Base-by-base conservation (phyloP, 2,888 invertebrate species). In the Lymantria monacha region DNA sequence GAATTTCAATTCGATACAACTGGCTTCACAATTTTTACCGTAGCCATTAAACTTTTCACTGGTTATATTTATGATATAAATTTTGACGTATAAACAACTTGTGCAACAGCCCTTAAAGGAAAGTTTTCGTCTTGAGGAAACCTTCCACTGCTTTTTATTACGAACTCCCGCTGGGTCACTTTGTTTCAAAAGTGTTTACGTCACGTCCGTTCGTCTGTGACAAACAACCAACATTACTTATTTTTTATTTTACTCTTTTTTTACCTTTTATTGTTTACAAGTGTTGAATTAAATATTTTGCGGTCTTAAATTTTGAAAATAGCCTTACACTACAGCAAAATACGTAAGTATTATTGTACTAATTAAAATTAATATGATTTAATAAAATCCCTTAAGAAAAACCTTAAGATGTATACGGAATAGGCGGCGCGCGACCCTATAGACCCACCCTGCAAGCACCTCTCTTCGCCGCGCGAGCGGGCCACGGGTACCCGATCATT, bases 151-250 rank as follows among this genome's bases (percentile, higher is more conserved):
- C 57, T 64, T 64, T 22, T 63, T 63, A 55, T 64, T 61, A 55
- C 66, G 51, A 55, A 33, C 33, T 33, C 33, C 33, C 33, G 37
- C 38, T 7, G 37, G 36, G 15, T 53, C 48, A 57, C 55, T 61
- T 64, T 67, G 58, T 66, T 51, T 62, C 40, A 38, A 51, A 61
- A 57, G 44, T 59, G 65, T 57, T 56, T 49, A 68, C 62, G 68
- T 66, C 69, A 66, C 44, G 59, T 66, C 62, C 69, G 59, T 38
- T 44, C 43, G 42, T 51, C 54, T 49, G 48, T 59, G 48, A 58
- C 51, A 47, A 55, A 44, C 48, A 49, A 56, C 42, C 55, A 55
- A 53, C 54, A 50, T 40, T 31, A 42, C 22, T 43, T 51, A 33
- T 33, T 33, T 30, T 63, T 51, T 36, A 46, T 60, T 57, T 50